Percentiles rank a stretch among this genome's conserved stretches.
These are phyloP conservation scores for Tenthredo amoena DNA, from an alignment of 2,888 invertebrate species.

Conservation along the genomic window DNA sequence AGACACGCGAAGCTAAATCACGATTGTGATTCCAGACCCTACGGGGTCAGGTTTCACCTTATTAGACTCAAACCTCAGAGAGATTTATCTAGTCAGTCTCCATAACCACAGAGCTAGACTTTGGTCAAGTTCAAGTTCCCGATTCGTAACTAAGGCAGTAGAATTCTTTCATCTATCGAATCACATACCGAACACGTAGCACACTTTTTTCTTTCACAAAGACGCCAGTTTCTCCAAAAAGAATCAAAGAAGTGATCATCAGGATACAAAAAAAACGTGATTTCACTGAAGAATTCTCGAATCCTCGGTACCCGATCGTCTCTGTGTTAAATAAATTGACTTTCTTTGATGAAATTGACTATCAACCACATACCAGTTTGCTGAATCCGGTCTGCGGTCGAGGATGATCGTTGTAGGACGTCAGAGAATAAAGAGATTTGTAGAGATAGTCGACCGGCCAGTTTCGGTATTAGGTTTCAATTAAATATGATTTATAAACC, in stretches of 20 bases:
- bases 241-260: not conserved
- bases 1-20: conserved; percentile 5
- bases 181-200: no score
- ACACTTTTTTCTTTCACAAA: no score
- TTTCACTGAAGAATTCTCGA: no score
- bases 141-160: not conserved
- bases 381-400: not conserved
- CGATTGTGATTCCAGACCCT: conserved; percentile 8
- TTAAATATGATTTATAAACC: conserved; percentile 72
- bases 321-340: not conserved
- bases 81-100: conserved; percentile 31
- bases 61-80: conserved; percentile 18
- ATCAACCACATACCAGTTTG: not conserved
- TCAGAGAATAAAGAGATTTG: conserved; percentile 63
- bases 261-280: not conserved
- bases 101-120: not conserved
- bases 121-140: not conserved
- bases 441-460: conserved; percentile 59
- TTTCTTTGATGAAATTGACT: not conserved
- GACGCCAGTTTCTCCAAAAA: not conserved
- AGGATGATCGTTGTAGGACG: conserved; percentile 16
- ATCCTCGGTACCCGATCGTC: not conserved
- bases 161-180: not conserved
- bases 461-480: conserved; percentile 71
- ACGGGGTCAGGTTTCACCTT: conserved; percentile 42